Evolutionary conservation across 2,797 vertebrate genomes (phyloP), one percentile per base, ranked within the genome.

Genomic region (Bradypodion pumilum): DNA sequence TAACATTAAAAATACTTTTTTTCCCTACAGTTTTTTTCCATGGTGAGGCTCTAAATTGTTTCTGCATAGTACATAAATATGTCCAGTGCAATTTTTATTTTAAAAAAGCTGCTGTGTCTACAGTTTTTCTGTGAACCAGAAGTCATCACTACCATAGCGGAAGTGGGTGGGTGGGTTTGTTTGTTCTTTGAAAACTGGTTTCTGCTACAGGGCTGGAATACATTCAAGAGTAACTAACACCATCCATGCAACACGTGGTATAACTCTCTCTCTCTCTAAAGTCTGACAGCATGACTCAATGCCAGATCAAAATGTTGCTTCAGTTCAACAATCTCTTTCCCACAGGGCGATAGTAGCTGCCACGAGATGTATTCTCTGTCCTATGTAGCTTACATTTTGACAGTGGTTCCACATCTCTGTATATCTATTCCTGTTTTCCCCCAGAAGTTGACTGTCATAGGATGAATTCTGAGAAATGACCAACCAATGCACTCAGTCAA

Each of bases 51-150:
- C 7, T 40, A 29, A n/a, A n/a, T 74, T 69, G 49, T 72, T 52
- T 72, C 73, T 4, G 15, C 60, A n/a, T 63, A 4, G 35, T 72
- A 8, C 65, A 16, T 79, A 44, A 40, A 37, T 65, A 84, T 79
- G 35, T 15, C 59, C 2, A 69, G 12, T n/a, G 90, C 90, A 35
- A 88, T 74, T 35, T 82, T 88, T 91, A 87, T n/a, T n/a, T n/a
- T 59, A 87, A 81, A 81, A 87, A 90, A 91, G 46, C 85, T 90
- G 78, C 74, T 44, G 6, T 74, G 87, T 78, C 89, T 91, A 4
- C 0, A 0, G n/a, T 89, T 89, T 56, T 85, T 59, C 72, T 92
- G 85, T 90, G 91, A 93, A 74, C 92, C 91, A 92, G 86, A 83
- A 69, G 35, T 79, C 87, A 88, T 16, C 13, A 56, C 52, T 56